Conservation (phyloP, 30 jellyfish, hydroid and myxozoan species). For the Turritopsis dohrnii region DNA sequence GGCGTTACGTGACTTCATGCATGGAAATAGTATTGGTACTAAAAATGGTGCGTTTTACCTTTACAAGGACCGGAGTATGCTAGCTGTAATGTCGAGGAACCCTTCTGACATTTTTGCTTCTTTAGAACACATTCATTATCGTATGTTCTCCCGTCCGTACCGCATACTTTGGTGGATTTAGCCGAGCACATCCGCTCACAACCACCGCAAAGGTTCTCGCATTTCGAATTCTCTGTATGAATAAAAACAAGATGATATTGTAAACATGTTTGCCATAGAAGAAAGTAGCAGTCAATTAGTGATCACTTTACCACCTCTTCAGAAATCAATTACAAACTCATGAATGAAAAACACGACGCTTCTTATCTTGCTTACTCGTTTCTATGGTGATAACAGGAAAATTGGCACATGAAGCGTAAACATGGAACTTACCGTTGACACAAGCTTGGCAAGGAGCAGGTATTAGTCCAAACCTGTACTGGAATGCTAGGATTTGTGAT, state of each 20-base stretch:
- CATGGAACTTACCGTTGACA: background rate
- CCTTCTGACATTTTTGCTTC: background rate
- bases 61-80: background rate
- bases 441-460: background rate
- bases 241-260: background rate
- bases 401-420: background rate
- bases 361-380: too few relatives aligned
- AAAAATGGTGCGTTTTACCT: too few relatives aligned
- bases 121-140: constrained; percentile 21
- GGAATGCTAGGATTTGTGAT: background rate
- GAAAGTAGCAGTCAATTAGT: background rate
- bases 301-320: background rate
- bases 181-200: constrained; percentile 1
- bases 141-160: constrained; percentile 34
- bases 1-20: too few relatives aligned
- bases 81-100: background rate
- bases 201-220: background rate
- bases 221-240: background rate
- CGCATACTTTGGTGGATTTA: constrained; percentile 24
- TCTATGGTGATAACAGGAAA: too few relatives aligned
- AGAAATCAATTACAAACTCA: background rate
- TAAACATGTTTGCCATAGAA: background rate
- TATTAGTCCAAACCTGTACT: background rate
- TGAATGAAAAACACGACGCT: background rate
- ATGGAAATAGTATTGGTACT: too few relatives aligned